Base-by-base conservation (phyloP, 2,797 vertebrate species). In the Streptopelia turtur region DNA sequence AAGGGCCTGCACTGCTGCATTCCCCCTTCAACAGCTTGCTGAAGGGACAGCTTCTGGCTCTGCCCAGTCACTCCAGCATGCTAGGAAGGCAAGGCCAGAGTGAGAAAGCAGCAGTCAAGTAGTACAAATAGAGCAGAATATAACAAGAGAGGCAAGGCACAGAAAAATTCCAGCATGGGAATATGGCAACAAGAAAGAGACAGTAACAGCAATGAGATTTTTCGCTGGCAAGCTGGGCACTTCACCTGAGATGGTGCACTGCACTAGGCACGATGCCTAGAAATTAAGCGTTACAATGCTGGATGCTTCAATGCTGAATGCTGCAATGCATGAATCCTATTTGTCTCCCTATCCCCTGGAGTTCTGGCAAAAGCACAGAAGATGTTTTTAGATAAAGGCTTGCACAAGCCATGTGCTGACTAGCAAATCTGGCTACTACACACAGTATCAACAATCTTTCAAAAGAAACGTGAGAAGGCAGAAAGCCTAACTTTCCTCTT, bases 191-290 rank as follows among this genome's bases (percentile, higher is more conserved):
- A 57, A 27, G 15, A 53, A 79, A 70, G 60, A 88, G 31, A 57
- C 0, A 0, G 27, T 28, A 47, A 53, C 27, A 83, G 53, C 53
- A 61, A 39, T 22, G 52, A 57, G 17, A 49, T 25, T 87, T 43
- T 28, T 50, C 8, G 18, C 35, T 39, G 66, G 47, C 15, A 63
- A 52, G 47, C n/a, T 9, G 3, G 27, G 52, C 20, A 37, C 6
- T 65, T 61, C 22, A 20, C 37, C 25, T 8, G 43, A 49, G n/a
- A 41, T 5, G 37, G 31, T 43, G 27, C 33, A 23, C 53, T 56
- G 23, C 0, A 0, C 20, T 70, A 53, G 70, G 33, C 43, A 79
- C 0, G 0, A 39, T 25, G 47, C 50, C 63, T 77, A 64, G 35
- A 77, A 53, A 77, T 25, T 2, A 37, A 16, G 4, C 41, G 22